Evolutionary conservation across 2,888 invertebrate genomes (phyloP), one percentile per base, ranked within the genome.

Genomic region (Cryptus viduatorius): DNA sequence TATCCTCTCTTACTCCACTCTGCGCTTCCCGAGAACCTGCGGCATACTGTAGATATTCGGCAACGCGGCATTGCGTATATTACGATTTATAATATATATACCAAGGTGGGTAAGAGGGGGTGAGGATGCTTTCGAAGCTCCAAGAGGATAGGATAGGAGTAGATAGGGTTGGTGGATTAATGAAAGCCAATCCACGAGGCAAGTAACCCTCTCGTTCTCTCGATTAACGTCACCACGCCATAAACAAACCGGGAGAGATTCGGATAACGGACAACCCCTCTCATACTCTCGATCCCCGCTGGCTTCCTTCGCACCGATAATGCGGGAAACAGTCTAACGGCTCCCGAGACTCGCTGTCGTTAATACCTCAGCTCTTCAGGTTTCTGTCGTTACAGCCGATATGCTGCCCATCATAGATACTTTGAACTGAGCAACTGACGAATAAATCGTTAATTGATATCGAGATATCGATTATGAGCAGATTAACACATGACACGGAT

Each of bases 141-240:
- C 77, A 37, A 50, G 69, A 82, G 82, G 61, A 67, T 73, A 53
- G 46, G 85, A 87, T 73, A 53, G 46, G 85, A 87, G 88, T 80
- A 88, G 90, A 91, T 90, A 91, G 92, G 91, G 91, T 91, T 91
- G 90, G 90, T 90, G 92, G 92, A 93, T 93, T 93, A 93, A 93
- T 93, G 93, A 93, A 92, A 93, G 92, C 92, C 93, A 93, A 93
- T 93, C 92, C 92, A 85, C 87, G 86, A 87, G 82, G 87, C 87
- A 87, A 65, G 82, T 87, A 88, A 88, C 89, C 89, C 89, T 86
- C 83, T 81, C 86, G 81, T 84, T 80, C 68, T 85, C 85, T 85
- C 87, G 87, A 86, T 88, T 90, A 87, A 90, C 90, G 89, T 91
- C 92, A 89, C 87, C 89, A 88, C 89, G 89, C 89, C 85, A 91